These are phyloP conservation scores for Pyrgilauda ruficollis DNA, from an alignment of 2,113 vertebrate genomes.

Conservation along the genomic window DNA sequence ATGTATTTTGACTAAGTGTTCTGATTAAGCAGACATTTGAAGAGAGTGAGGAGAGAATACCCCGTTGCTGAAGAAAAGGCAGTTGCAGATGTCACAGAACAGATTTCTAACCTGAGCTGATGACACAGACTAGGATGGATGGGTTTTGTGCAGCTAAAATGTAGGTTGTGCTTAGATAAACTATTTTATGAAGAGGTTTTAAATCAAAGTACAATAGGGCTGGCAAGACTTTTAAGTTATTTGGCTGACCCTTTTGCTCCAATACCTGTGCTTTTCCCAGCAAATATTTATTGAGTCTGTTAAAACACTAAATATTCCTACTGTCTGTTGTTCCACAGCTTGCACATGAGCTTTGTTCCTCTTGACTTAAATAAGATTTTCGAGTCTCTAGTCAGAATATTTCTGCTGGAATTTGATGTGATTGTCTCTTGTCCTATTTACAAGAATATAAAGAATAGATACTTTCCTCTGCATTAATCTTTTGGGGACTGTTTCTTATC, in stretches of 20 bases:
- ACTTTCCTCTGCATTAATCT: neutral
- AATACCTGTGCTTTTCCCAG: neutral
- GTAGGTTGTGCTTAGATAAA: neutral
- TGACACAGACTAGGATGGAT: neutral
- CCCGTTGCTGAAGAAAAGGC: neutral
- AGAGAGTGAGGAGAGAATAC: neutral
- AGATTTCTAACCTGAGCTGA: neutral
- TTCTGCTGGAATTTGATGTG: neutral
- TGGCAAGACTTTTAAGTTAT: neutral
- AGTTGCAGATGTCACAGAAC: neutral
- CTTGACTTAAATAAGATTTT: neutral
- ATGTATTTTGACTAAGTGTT: constrained; percentile 40
- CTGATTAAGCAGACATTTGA: constrained; percentile 59
- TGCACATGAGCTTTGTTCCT: neutral
- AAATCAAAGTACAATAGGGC: neutral
- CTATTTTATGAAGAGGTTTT: neutral
- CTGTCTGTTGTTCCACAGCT: neutral
- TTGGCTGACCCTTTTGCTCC: neutral
- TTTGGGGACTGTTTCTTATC: neutral
- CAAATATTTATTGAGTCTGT: neutral
- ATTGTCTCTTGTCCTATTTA: neutral
- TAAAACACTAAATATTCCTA: neutral
- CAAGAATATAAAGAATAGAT: neutral
- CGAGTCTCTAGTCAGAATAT: neutral
- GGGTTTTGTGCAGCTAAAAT: neutral